Evolutionary conservation across 2,888 invertebrate species (phyloP).

Genomic region (Heliconius hortense): DNA sequence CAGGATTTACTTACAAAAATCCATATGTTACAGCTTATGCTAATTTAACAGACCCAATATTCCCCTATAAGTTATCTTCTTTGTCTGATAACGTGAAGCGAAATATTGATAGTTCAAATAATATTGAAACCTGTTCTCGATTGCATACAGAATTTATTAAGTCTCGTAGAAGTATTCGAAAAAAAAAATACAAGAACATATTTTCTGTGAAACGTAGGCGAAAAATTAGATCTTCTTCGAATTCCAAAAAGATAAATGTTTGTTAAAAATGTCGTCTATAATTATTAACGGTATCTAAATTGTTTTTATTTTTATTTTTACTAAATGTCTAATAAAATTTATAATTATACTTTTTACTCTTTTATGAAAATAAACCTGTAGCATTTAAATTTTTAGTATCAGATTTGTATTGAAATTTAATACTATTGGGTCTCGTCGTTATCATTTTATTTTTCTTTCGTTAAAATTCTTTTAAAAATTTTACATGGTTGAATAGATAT

Average conservation of each 20-base stretch:
- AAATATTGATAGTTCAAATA: constrained; percentile 22
- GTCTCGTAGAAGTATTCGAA: constrained; percentile 54
- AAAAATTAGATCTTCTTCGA: constrained; percentile 48
- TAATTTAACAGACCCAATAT: constrained; percentile 42
- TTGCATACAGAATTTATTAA: constrained; percentile 44
- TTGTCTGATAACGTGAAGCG: constrained; percentile 24
- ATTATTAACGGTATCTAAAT: not conserved
- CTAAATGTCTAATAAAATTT: not conserved
- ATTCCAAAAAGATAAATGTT: constrained; percentile 27
- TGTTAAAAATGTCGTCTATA: constrained; percentile 15
- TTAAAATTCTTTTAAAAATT: not conserved
- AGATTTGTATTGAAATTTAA: constrained; percentile 4
- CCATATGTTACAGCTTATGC: constrained; percentile 54
- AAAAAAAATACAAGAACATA: constrained; percentile 59
- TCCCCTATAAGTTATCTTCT: constrained; percentile 38
- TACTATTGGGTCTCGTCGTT: not conserved
- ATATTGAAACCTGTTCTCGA: constrained; percentile 25
- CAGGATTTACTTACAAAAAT: constrained; percentile 51
- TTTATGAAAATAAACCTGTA: not conserved
- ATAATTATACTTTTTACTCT: not conserved
- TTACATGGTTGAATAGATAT: not conserved
- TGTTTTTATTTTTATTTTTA: constrained; percentile 6
- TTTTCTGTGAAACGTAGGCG: constrained; percentile 55
- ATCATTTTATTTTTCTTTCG: not conserved
- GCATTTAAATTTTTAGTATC: not conserved